A percentile compares a stretch with the other conserved stretches of the same genome.
These are phyloP conservation scores for Procambarus clarkii DNA, from an alignment of 1,140 invertebrate species.

Conservation along the genomic window DNA sequence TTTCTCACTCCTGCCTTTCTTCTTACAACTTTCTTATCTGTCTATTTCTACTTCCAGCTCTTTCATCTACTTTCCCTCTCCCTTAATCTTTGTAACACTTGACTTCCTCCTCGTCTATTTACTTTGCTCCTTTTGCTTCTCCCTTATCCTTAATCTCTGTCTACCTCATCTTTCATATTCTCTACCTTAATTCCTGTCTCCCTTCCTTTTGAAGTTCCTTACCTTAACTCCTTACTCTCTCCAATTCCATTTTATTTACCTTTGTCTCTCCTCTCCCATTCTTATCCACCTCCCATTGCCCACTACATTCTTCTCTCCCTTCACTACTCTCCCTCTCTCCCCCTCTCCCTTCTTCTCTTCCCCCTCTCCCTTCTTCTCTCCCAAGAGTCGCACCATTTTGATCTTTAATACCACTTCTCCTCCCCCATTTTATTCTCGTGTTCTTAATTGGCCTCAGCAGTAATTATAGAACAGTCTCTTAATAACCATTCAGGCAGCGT, in stretches of 20 bases:
- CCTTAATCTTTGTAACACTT: too few species aligned
- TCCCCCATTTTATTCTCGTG: constrained; percentile 1
- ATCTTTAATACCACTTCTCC: not conserved
- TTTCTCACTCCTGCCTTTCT: too few species aligned
- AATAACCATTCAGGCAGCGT: constrained; percentile 41
- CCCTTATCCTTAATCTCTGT: too few species aligned
- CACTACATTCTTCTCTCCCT: not conserved
- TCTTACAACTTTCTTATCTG: too few species aligned
- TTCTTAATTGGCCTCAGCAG: constrained; percentile 27
- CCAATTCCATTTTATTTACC: too few species aligned
- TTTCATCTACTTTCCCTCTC: too few species aligned
- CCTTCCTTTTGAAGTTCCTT: too few species aligned
- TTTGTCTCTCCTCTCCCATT: not conserved
- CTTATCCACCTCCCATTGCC: not conserved
- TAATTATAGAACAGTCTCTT: constrained; percentile 46
- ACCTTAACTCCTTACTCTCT: not conserved
- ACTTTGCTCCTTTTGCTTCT: too few species aligned
- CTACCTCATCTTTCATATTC: too few species aligned
- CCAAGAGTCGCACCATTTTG: not conserved
- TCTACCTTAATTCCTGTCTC: too few species aligned
- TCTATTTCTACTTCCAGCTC: too few species aligned
- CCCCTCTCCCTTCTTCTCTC: not conserved
- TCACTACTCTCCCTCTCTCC: not conserved
- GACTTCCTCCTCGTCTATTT: too few species aligned
- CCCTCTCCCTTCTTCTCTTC: not conserved